These are phyloP conservation scores for Zonitis immaculata DNA, from an alignment of 2,888 invertebrate genomes.

Conservation along the genomic window DNA sequence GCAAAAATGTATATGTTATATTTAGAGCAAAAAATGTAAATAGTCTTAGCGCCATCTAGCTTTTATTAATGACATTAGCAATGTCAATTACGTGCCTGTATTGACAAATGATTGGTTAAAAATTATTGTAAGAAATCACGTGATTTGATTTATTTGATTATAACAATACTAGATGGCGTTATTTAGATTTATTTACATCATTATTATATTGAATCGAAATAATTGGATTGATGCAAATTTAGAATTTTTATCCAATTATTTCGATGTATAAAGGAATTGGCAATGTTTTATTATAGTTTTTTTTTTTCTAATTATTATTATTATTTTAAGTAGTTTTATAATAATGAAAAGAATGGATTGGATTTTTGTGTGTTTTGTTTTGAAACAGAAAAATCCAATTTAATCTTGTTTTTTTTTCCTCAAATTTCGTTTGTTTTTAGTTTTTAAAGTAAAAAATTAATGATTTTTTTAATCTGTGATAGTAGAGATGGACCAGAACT, in stretches of 20 bases:
- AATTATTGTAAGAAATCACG: no score
- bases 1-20: no score
- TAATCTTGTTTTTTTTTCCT: not conserved
- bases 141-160: no score
- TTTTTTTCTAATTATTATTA: no score
- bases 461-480: constrained; percentile 51
- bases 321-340: no score
- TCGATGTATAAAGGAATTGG: constrained; percentile 38
- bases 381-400: not conserved
- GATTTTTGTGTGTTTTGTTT: constrained; percentile 1
- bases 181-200: no score
- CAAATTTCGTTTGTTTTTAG: not conserved
- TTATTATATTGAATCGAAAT: constrained; percentile 13
- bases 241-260: constrained; percentile 10
- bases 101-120: no score
- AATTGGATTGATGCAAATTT: constrained; percentile 8
- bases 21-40: no score
- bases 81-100: no score
- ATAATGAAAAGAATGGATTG: not conserved
- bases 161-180: no score
- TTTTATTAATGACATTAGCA: no score
- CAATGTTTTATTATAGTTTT: constrained; percentile 17
- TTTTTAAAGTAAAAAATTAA: constrained; percentile 31
- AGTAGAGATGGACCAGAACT: constrained; percentile 50
- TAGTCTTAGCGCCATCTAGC: no score